Evolutionary conservation across 2,888 invertebrate species (phyloP).

Genomic region (Eristalinus sepulchralis): DNA sequence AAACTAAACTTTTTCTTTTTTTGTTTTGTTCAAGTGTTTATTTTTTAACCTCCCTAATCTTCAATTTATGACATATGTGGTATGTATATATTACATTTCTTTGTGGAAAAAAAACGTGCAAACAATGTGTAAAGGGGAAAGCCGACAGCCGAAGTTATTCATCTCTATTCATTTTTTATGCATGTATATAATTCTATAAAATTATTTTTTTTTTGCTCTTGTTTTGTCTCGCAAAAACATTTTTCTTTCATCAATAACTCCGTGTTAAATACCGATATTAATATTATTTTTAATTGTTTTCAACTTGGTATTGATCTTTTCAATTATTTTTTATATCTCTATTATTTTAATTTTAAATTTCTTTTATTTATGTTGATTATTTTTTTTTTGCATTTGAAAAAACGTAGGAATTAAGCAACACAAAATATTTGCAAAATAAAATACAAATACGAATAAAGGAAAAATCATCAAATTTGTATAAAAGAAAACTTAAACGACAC

Average conservation of each 20-base stretch:
- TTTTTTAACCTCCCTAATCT: constrained; percentile 65
- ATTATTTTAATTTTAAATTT: not conserved
- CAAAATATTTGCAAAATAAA: constrained; percentile 57
- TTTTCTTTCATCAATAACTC: constrained; percentile 58
- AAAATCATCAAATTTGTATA: not conserved
- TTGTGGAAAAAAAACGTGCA: constrained; percentile 80
- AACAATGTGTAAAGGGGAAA: constrained; percentile 83
- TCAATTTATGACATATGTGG: constrained; percentile 71
- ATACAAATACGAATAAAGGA: constrained; percentile 50
- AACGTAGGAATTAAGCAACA: constrained; percentile 44
- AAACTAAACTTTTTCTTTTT: constrained; percentile 45
- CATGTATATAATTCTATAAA: constrained; percentile 3
- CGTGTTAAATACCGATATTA: constrained; percentile 50
- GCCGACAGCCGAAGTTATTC: constrained; percentile 80
- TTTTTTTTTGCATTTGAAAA: constrained; percentile 38
- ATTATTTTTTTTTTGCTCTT: constrained; percentile 59
- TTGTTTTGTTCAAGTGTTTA: constrained; percentile 22
- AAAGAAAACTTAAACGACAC: constrained; percentile 60
- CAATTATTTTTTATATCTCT: constrained; percentile 26
- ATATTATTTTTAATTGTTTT: constrained; percentile 74
- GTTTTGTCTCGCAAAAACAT: no score
- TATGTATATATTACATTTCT: constrained; percentile 54
- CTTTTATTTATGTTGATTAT: constrained; percentile 78
- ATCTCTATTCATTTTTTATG: constrained; percentile 30
- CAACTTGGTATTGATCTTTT: constrained; percentile 79